phyloP scores from a whole-genome alignment of 2,113 vertebrate genomes.

The Microtus montanus region DNA sequence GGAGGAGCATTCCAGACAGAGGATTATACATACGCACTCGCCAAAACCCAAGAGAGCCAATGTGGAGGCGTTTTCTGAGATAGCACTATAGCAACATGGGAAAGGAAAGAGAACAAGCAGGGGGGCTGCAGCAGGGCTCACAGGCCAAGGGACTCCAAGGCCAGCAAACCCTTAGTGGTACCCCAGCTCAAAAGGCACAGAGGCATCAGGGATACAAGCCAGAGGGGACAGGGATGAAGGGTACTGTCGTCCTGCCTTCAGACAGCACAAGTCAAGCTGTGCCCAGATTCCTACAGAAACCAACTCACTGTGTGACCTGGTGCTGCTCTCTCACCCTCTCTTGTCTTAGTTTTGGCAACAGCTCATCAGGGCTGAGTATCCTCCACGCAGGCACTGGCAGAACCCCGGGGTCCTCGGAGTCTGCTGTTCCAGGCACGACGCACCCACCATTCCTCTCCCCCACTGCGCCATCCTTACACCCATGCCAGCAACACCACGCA shows the following conservation, averaged over 20 bases:
- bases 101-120: background rate
- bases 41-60: background rate
- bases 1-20: background rate
- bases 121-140: background rate
- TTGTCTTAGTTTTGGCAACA: slow-evolving; percentile 41
- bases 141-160: background rate
- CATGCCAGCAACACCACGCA: slow-evolving; percentile 68
- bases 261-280: background rate
- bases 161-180: background rate
- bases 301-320: slow-evolving; percentile 72
- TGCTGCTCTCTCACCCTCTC: slow-evolving; percentile 64
- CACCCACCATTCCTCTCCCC: slow-evolving; percentile 56
- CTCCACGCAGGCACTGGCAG: background rate
- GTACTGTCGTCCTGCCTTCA: background rate
- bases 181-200: background rate
- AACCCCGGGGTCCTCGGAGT: background rate
- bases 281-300: background rate
- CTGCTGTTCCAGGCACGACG: background rate
- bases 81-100: background rate
- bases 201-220: background rate
- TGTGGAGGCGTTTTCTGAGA: background rate
- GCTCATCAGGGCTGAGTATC: background rate
- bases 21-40: background rate
- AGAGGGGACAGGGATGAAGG: background rate
- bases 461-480: slow-evolving; percentile 54